phyloP scores from a whole-genome alignment of 2,888 invertebrate genomes.

The Sthenelais limicola region DNA sequence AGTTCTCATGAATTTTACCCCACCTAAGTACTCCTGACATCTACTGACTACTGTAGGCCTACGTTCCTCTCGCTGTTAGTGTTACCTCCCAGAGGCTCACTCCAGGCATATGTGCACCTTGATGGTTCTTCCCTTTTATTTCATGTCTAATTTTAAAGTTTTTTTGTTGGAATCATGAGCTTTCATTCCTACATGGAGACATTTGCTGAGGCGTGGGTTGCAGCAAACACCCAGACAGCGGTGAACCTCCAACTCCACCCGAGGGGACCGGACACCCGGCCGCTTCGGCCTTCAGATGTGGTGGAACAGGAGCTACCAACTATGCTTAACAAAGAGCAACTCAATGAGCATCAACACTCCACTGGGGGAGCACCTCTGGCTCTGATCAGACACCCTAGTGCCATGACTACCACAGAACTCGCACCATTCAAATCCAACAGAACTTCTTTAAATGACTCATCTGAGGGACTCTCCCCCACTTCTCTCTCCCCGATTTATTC shows the following conservation, averaged over 20 bases:
- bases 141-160: too few relatives aligned
- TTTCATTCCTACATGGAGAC: slow-evolving; percentile 81
- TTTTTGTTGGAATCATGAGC: slow-evolving; percentile 29
- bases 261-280: neutral
- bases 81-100: too few relatives aligned
- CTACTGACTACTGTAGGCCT: too few relatives aligned
- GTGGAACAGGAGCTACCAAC: slow-evolving; percentile 21
- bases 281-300: neutral
- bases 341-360: neutral
- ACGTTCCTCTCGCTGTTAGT: too few relatives aligned
- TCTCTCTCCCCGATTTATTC: neutral
- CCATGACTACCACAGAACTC: too few relatives aligned
- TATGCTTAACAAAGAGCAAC: slow-evolving; percentile 21
- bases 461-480: neutral
- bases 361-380: neutral
- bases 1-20: too few relatives aligned
- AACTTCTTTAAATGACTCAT: too few relatives aligned
- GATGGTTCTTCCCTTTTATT: too few relatives aligned
- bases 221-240: slow-evolving; percentile 81
- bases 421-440: too few relatives aligned
- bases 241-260: slow-evolving; percentile 4
- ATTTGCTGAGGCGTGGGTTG: slow-evolving; percentile 97
- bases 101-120: too few relatives aligned
- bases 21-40: too few relatives aligned
- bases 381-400: too few relatives aligned